These are phyloP conservation scores for Porites cylindrica DNA, from an alignment of 92 coral and sea anemone species.

Conservation along the genomic window DNA sequence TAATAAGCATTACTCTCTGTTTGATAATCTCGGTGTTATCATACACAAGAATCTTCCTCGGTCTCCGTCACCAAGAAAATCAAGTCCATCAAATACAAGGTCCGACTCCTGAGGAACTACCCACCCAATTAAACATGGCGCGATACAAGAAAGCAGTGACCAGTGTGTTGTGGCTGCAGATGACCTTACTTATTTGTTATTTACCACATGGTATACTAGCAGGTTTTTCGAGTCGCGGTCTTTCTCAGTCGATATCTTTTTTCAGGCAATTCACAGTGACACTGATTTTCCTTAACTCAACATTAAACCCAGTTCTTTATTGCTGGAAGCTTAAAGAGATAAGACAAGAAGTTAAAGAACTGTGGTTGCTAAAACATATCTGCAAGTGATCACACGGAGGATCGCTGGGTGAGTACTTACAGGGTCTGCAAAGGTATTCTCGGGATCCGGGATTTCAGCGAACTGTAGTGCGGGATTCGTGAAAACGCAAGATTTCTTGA, in stretches of 20 bases:
- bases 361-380: not conserved
- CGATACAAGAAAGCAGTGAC: constrained; percentile 23
- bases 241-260: not conserved
- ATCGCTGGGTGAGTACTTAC: no score
- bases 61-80: not conserved
- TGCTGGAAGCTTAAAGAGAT: not conserved
- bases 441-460: no score
- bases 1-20: not conserved
- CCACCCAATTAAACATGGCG: constrained; percentile 13
- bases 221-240: not conserved
- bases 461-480: no score
- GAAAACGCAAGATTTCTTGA: no score
- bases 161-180: constrained; percentile 2
- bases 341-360: not conserved
- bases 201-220: not conserved
- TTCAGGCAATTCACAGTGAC: constrained; percentile 7
- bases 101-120: not conserved
- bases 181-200: constrained; percentile 3
- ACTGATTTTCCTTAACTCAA: not conserved
- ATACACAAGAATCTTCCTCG: not conserved
- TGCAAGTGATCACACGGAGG: no score
- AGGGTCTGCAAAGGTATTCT: no score
- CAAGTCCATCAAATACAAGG: not conserved
- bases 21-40: not conserved
- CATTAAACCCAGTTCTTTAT: not conserved